Evolutionary conservation across 37 sponge, comb jelly and placozoan species (phyloP).

Genomic region (Halichondria panicea): DNA sequence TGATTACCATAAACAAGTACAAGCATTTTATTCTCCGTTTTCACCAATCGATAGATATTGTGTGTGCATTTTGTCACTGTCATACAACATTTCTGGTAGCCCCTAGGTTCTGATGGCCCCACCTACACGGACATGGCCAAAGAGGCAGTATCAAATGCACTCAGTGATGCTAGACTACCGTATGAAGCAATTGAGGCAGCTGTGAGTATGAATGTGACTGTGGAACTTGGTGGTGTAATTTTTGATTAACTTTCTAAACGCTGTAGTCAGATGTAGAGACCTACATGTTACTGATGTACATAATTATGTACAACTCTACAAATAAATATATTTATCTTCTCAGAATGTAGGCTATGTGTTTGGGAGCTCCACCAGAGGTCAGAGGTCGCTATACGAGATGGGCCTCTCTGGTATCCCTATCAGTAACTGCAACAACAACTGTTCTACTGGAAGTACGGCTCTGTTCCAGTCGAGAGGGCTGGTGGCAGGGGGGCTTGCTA

Average conservation of each 20-base stretch:
- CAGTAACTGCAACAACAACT: slow-evolving; percentile 76
- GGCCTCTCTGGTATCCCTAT: slow-evolving; percentile 76
- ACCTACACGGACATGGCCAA: slow-evolving; percentile 59
- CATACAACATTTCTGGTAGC: slow-evolving; percentile 17
- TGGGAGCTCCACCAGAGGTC: slow-evolving; percentile 70
- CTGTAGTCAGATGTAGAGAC: no score
- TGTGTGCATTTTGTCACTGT: not conserved
- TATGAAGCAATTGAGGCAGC: slow-evolving; percentile 60
- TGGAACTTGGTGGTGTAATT: no score
- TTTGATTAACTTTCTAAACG: no score
- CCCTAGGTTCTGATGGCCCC: slow-evolving; percentile 46
- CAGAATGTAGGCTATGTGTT: slow-evolving; percentile 67
- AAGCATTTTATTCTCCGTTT: not conserved
- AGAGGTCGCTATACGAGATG: slow-evolving; percentile 63
- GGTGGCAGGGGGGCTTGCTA: slow-evolving; percentile 46
- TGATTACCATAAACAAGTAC: not conserved
- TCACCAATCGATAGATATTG: not conserved
- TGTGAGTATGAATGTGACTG: no score
- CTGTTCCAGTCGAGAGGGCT: slow-evolving; percentile 29
- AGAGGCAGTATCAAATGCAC: slow-evolving; percentile 64
- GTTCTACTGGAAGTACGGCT: slow-evolving; percentile 56
- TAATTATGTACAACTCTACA: no score
- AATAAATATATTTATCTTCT: not conserved
- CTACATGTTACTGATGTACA: no score
- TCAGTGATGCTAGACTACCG: slow-evolving; percentile 58